Conservation (phyloP, 2,888 invertebrate species). For the Linnaemya tessellans region DNA sequence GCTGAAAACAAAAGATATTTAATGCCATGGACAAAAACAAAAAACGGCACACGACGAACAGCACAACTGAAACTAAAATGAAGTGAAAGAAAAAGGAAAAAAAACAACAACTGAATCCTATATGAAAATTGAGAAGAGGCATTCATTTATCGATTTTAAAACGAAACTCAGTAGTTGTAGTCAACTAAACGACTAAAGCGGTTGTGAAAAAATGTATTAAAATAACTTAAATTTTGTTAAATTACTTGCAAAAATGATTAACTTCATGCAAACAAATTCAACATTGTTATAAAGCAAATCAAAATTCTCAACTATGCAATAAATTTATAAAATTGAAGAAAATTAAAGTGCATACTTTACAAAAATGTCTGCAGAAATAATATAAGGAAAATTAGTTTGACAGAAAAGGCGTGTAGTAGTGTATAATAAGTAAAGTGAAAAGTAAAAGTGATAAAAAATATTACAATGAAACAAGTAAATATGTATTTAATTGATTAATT, state of each 20-base stretch:
- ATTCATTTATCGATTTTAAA: conserved; percentile 69
- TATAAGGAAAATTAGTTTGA: conserved; percentile 20
- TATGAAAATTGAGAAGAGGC: conserved; percentile 55
- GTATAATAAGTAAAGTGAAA: conserved; percentile 55
- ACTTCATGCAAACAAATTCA: conserved; percentile 34
- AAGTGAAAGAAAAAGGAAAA: conserved; percentile 38
- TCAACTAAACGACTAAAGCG: conserved; percentile 57
- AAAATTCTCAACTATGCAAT: conserved; percentile 49
- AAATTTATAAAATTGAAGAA: conserved; percentile 31
- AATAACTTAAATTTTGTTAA: conserved; percentile 19
- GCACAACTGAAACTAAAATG: conserved; percentile 26
- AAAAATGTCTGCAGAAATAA: conserved; percentile 52
- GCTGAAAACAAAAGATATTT: conserved; percentile 55
- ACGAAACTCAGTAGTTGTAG: conserved; percentile 66
- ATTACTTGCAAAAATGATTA: conserved; percentile 35
- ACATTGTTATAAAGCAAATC: conserved; percentile 18
- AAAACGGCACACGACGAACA: conserved; percentile 27
- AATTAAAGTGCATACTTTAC: conserved; percentile 38
- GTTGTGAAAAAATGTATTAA: conserved; percentile 58
- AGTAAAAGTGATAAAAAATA: conserved; percentile 69
- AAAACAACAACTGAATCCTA: conserved; percentile 52
- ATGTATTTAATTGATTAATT: conserved; percentile 6
- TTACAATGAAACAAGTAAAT: conserved; percentile 25
- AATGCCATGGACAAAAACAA: conserved; percentile 39
- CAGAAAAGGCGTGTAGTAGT: conserved; percentile 61